These are phyloP conservation scores for Caenorhabditis drosophilae DNA, from an alignment of 2,888 invertebrate species.

Conservation along the genomic window DNA sequence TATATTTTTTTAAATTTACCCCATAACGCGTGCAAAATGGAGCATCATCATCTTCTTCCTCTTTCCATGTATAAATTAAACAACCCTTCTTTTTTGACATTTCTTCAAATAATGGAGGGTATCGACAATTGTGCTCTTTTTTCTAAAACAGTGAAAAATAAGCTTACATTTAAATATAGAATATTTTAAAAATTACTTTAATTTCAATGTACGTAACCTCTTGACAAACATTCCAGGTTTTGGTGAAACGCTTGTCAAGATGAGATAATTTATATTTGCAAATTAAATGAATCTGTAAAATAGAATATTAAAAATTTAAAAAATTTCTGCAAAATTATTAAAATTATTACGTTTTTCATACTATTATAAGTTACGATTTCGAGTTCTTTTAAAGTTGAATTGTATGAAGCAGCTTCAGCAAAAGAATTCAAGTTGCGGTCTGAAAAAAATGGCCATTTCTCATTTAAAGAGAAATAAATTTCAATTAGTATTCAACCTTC, in stretches of 20 bases:
- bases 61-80: conserved; percentile 17
- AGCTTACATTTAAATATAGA: neutral
- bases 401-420: conserved; percentile 33
- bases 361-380: conserved; percentile 18
- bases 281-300: conserved; percentile 14
- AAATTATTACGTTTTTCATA: conserved; percentile 5
- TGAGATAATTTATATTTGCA: conserved; percentile 32
- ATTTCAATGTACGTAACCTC: conserved; percentile 15
- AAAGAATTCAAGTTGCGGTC: too few relatives aligned
- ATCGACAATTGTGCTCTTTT: conserved; percentile 8
- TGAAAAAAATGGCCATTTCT: conserved; percentile 13
- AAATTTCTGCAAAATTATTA: too few relatives aligned
- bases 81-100: conserved; percentile 21
- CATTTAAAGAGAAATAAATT: conserved; percentile 12
- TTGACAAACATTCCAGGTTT: conserved; percentile 40
- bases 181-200: conserved; percentile 2
- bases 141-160: neutral
- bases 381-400: conserved; percentile 10
- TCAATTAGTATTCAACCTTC: conserved; percentile 12
- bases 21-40: conserved; percentile 24
- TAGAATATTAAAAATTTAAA: too few relatives aligned
- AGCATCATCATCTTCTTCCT: conserved; percentile 7
- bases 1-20: conserved; percentile 4
- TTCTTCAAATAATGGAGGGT: conserved; percentile 11
- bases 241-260: conserved; percentile 26